phyloP scores from a whole-genome alignment of 1,140 invertebrate species.

The Grapholita molesta region DNA sequence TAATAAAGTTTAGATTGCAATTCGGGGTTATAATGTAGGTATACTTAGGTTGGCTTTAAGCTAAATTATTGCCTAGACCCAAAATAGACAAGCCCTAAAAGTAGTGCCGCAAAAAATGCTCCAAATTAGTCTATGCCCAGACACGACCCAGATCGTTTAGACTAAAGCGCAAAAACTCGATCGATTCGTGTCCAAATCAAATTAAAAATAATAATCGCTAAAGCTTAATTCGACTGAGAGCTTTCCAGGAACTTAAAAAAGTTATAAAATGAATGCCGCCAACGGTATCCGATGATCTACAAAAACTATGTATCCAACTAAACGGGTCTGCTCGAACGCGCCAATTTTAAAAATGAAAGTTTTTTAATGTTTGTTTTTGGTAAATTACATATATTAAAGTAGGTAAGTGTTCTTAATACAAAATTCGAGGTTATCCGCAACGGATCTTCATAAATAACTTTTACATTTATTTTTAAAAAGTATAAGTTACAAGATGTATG shows the following conservation, averaged over 20 bases:
- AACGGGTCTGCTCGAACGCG: constrained; percentile 1
- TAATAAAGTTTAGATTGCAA: too few species aligned
- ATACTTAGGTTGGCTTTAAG: too few species aligned
- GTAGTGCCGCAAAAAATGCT: not conserved
- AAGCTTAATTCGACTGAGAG: constrained; percentile 47
- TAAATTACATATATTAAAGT: not conserved
- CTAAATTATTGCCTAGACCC: not conserved
- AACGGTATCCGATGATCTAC: constrained; percentile 40
- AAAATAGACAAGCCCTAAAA: constrained; percentile 21
- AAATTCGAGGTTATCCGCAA: too few species aligned
- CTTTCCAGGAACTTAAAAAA: constrained; percentile 52
- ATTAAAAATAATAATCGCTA: constrained; percentile 61
- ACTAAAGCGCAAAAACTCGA: constrained; percentile 18
- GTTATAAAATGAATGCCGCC: constrained; percentile 38
- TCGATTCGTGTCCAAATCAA: constrained; percentile 42
- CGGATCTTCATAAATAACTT: too few species aligned
- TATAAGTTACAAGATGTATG: too few species aligned
- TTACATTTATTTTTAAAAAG: too few species aligned
- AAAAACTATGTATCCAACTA: constrained; percentile 18
- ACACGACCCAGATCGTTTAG: not conserved
- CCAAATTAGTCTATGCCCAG: not conserved
- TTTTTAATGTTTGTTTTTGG: not conserved
- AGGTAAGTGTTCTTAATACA: too few species aligned
- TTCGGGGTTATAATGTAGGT: too few species aligned
- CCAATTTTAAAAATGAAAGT: constrained; percentile 8